Evolutionary conservation across 2,113 vertebrate species (phyloP).

Genomic region (Micronycteris hirsuta): DNA sequence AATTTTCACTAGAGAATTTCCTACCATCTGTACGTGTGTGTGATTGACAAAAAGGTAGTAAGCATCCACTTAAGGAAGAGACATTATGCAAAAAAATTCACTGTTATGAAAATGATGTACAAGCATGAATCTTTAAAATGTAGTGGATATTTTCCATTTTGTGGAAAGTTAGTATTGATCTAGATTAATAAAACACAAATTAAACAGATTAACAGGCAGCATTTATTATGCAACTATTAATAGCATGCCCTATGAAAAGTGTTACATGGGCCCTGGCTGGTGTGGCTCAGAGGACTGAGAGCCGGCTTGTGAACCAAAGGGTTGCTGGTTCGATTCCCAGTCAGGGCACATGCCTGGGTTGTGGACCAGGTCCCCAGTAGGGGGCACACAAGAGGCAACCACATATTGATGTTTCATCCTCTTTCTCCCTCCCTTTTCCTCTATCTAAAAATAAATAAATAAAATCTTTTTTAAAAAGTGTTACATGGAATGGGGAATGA

Average conservation of each 20-base stretch:
- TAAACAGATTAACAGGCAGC: not conserved
- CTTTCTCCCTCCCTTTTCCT: too few species aligned
- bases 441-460: too few species aligned
- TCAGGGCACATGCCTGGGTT: too few species aligned
- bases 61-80: not conserved
- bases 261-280: not conserved
- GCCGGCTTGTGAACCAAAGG: too few species aligned
- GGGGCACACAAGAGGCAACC: too few species aligned
- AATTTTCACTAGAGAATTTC: not conserved
- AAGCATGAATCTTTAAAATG: not conserved
- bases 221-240: not conserved
- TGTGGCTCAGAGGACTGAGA: too few species aligned
- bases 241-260: not conserved
- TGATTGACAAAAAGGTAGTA: not conserved
- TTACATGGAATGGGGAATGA: not conserved
- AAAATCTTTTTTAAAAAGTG: not conserved
- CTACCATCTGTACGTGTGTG: not conserved
- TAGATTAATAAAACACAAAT: not conserved
- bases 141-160: not conserved
- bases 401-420: too few species aligned
- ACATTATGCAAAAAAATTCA: not conserved
- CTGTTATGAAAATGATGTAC: not conserved
- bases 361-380: too few species aligned
- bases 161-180: not conserved
- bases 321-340: too few species aligned